Evolutionary conservation across 2,888 invertebrate genomes (phyloP).

Genomic region (Camptogramma bilineatum): DNA sequence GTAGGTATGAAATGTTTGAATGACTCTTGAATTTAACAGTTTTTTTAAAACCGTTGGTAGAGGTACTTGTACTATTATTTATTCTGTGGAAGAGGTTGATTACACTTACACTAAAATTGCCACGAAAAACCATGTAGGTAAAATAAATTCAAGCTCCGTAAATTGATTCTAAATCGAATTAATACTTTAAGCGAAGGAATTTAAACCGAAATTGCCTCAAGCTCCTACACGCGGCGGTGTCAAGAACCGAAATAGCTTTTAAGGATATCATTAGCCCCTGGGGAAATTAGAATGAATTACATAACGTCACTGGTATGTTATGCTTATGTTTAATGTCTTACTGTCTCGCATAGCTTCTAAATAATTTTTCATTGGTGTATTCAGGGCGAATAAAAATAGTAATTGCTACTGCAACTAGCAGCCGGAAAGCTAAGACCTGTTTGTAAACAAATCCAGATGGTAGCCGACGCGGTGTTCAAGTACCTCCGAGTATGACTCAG

Average conservation of each 20-base stretch:
- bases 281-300: conserved; percentile 80
- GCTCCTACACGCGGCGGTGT: conserved; percentile 51
- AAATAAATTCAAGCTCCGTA: conserved; percentile 22
- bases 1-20: not conserved
- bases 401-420: conserved; percentile 24
- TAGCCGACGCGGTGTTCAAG: conserved; percentile 46
- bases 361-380: conserved; percentile 8
- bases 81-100: too few relatives aligned
- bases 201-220: conserved; percentile 50
- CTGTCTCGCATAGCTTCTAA: conserved; percentile 10
- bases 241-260: conserved; percentile 68
- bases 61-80: too few relatives aligned
- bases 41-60: too few relatives aligned
- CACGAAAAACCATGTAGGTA: conserved; percentile 3
- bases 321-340: conserved; percentile 39
- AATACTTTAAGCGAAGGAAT: conserved; percentile 48
- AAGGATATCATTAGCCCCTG: conserved; percentile 71
- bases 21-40: too few relatives aligned
- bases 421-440: conserved; percentile 47
- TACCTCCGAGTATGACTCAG: conserved; percentile 57
- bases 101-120: not conserved
- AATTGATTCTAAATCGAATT: conserved; percentile 49
- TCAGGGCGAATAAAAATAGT: conserved; percentile 21
- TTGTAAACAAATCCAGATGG: conserved; percentile 68
- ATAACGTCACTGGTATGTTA: conserved; percentile 53